These are phyloP conservation scores for Anthoscopus minutus DNA, from an alignment of 2,113 vertebrate genomes.

Conservation along the genomic window DNA sequence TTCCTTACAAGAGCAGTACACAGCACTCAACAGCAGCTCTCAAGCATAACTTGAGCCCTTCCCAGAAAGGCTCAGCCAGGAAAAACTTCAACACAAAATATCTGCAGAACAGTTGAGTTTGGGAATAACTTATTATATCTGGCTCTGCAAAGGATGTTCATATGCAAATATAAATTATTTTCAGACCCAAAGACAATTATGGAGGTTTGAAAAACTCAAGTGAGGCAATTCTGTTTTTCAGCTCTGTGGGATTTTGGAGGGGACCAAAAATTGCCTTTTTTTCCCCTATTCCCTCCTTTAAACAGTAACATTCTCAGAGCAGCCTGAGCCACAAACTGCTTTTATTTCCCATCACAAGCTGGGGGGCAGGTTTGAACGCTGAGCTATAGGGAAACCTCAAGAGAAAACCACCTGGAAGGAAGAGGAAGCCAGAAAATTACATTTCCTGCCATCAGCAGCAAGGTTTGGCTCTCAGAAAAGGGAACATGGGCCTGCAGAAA, in stretches of 20 bases:
- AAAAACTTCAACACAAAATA: background rate
- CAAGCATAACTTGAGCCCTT: background rate
- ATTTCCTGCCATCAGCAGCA: background rate
- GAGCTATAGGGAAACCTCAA: background rate
- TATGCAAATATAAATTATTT: background rate
- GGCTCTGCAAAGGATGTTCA: background rate
- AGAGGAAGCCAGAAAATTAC: background rate
- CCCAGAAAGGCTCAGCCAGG: background rate
- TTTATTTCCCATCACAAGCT: background rate
- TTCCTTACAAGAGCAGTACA: background rate
- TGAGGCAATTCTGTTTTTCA: background rate
- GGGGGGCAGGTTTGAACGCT: background rate
- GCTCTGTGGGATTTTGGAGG: background rate
- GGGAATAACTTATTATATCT: background rate
- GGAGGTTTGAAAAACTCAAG: background rate
- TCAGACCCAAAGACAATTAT: background rate
- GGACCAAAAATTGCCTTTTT: background rate
- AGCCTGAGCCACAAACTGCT: background rate
- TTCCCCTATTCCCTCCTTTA: background rate
- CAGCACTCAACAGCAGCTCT: background rate
- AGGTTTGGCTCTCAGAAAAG: background rate
- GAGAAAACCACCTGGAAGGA: background rate
- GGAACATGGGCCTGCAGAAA: background rate
- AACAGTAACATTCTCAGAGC: fast-evolving
- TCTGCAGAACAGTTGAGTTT: background rate